phyloP scores from a whole-genome alignment of 2,888 invertebrate species.

The Clusia tigrina region DNA sequence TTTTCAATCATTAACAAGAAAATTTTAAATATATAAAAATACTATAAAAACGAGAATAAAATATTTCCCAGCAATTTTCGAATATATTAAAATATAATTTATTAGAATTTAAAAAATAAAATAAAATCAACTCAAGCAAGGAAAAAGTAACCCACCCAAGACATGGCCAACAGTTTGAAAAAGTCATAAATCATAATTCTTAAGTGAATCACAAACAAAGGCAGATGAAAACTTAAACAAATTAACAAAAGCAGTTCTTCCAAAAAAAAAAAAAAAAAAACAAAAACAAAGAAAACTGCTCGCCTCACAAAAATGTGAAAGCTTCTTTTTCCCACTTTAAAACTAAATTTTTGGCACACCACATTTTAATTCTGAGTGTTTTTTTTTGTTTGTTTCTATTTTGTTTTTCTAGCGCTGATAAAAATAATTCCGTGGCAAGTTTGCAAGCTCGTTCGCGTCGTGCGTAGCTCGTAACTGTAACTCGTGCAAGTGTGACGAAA shows the following conservation, averaged over 20 bases:
- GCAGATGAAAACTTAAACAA: neutral
- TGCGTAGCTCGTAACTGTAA: constrained; percentile 21
- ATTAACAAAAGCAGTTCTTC: constrained; percentile 1
- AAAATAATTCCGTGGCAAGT: neutral
- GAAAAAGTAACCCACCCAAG: neutral
- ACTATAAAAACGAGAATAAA: too few species aligned
- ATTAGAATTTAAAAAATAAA: too few species aligned
- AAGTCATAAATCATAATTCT: too few species aligned
- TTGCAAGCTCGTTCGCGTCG: constrained; percentile 14
- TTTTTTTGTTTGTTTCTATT: too few species aligned
- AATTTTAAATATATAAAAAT: too few species aligned
- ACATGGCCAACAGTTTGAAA: too few species aligned
- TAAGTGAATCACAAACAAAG: neutral
- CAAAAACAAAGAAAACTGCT: constrained; percentile 6
- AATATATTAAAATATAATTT: too few species aligned
- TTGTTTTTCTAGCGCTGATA: too few species aligned
- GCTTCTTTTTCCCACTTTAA: constrained; percentile 15
- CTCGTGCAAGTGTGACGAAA: constrained; percentile 41
- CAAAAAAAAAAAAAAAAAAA: neutral
- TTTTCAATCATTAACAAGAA: too few species aligned
- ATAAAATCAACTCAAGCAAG: too few species aligned
- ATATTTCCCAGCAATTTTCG: too few species aligned
- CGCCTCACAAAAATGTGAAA: constrained; percentile 24
- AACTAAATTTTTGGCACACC: constrained; percentile 25
- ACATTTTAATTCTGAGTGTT: too few species aligned